A percentile compares a stretch with the other conserved stretches of the same genome.
These are phyloP conservation scores for Halcyon leucocephala DNA, from an alignment of 2,797 vertebrate species.

Conservation along the genomic window DNA sequence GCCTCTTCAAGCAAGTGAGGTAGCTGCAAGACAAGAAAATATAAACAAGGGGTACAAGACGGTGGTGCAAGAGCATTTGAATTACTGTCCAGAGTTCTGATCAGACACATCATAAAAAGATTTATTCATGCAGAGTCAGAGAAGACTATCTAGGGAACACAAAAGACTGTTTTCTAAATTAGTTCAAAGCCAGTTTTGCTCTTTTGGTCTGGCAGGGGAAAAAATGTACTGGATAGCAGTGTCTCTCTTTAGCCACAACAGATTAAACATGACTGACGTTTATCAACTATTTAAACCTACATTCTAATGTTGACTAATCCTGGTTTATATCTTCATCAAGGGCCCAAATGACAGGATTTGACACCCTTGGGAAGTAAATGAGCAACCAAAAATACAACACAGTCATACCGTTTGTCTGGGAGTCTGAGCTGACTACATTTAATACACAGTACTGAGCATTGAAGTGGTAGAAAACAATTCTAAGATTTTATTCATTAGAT, in stretches of 20 bases:
- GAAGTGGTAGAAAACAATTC: background rate
- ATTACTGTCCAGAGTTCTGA: background rate
- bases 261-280: background rate
- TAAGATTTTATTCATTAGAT: background rate
- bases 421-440: background rate
- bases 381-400: background rate
- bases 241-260: background rate
- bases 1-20: background rate
- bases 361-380: fast-evolving
- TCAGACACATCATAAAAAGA: background rate
- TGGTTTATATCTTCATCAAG: background rate
- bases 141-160: background rate
- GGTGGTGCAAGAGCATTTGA: background rate
- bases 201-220: background rate
- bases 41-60: too few relatives aligned
- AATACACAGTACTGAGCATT: background rate
- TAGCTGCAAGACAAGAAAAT: background rate
- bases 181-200: background rate
- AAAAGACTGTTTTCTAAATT: background rate
- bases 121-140: background rate
- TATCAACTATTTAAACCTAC: background rate
- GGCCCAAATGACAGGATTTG: background rate
- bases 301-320: background rate
- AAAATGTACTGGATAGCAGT: background rate
- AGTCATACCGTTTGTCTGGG: background rate